Conservation (phyloP, 2,888 invertebrate genomes). For the Parnassius apollo region DNA sequence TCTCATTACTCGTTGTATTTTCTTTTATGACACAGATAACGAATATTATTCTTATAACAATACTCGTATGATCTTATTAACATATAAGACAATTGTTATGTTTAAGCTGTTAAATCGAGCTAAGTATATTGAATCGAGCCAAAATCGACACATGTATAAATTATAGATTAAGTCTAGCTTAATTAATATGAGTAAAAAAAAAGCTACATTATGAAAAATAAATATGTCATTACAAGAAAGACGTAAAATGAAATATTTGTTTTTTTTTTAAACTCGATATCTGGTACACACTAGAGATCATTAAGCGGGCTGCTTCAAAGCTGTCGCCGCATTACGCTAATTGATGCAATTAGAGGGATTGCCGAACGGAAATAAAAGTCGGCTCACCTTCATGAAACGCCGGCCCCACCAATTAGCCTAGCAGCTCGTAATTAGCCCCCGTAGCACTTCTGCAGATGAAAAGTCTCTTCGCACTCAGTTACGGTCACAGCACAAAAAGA, state of each 20-base stretch:
- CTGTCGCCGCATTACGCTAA: conserved; percentile 81
- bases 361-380: conserved; percentile 81
- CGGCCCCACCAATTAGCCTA: conserved; percentile 77
- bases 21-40: conserved; percentile 8
- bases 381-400: conserved; percentile 80
- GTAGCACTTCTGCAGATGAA: conserved; percentile 57
- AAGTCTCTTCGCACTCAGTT: conserved; percentile 60
- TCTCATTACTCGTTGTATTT: conserved; percentile 20
- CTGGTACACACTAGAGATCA: conserved; percentile 51
- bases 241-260: not conserved
- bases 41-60: too few species aligned
- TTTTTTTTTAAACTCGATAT: conserved; percentile 3
- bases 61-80: too few species aligned
- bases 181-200: too few species aligned
- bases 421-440: conserved; percentile 74
- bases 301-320: conserved; percentile 74
- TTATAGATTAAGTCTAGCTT: too few species aligned
- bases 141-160: too few species aligned
- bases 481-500: conserved; percentile 62
- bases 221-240: not conserved
- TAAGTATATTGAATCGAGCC: too few species aligned
- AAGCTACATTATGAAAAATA: not conserved
- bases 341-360: conserved; percentile 81
- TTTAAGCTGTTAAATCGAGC: too few species aligned
- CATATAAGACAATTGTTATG: too few species aligned